These are phyloP conservation scores for Sebastes oblongus DNA, from an alignment of 2,797 vertebrate genomes.

Conservation along the genomic window DNA sequence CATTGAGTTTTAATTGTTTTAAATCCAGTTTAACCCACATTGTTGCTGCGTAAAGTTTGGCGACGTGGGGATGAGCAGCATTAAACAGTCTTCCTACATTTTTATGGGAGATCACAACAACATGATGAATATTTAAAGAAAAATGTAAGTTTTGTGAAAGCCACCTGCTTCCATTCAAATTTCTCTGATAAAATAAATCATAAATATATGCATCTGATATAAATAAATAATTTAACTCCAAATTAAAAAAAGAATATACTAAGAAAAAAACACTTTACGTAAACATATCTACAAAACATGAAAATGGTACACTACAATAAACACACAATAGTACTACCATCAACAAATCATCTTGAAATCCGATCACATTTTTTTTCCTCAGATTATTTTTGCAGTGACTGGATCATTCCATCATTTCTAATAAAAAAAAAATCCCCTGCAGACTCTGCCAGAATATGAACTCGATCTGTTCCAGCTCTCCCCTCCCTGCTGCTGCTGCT, in stretches of 20 bases:
- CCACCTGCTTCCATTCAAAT: neutral
- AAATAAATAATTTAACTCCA: conserved; percentile 65
- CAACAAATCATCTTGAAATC: conserved; percentile 4
- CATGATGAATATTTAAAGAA: neutral
- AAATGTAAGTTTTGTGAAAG: neutral
- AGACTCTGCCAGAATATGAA: conserved; percentile 25
- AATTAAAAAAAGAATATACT: neutral
- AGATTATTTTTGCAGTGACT: conserved; percentile 4
- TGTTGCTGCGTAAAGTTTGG: conserved; percentile 32
- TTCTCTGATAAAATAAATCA: conserved; percentile 51
- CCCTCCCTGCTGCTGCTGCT: conserved; percentile 27
- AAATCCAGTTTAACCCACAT: conserved; percentile 49
- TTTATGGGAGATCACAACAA: neutral
- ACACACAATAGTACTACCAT: conserved; percentile 51
- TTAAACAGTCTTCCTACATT: conserved; percentile 4
- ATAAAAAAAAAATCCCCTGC: conserved; percentile 11
- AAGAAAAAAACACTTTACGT: conserved; percentile 17
- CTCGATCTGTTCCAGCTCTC: conserved; percentile 10
- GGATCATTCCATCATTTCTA: conserved; percentile 12
- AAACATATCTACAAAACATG: conserved; percentile 42
- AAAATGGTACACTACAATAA: conserved; percentile 20
- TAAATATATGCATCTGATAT: conserved; percentile 49
- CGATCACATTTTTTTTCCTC: neutral
- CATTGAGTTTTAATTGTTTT: conserved; percentile 52
- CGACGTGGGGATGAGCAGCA: neutral